phyloP scores from a whole-genome alignment of 2,888 invertebrate species.

The Trilocha varians region DNA sequence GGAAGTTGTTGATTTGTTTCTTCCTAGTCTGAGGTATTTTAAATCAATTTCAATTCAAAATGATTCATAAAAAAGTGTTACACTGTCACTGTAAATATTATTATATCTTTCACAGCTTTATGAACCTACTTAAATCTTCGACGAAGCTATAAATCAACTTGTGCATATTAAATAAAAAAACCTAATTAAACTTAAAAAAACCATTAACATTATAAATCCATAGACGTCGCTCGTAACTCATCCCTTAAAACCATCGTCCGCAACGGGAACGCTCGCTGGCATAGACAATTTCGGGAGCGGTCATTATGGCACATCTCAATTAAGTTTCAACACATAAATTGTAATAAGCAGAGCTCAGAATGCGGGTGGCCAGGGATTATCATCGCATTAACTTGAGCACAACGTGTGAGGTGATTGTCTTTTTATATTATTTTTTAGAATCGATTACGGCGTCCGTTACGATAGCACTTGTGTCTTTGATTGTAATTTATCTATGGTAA shows the following conservation, averaged over 20 bases:
- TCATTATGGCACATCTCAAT: constrained; percentile 71
- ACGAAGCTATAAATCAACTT: too few species aligned
- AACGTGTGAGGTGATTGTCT: constrained; percentile 17
- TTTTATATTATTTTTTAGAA: constrained; percentile 7
- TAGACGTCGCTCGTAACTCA: not conserved
- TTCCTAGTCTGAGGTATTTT: too few species aligned
- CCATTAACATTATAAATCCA: too few species aligned
- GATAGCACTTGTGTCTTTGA: not conserved
- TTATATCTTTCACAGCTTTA: too few species aligned
- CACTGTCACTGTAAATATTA: too few species aligned
- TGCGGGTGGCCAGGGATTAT: constrained; percentile 50
- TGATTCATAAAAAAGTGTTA: too few species aligned
- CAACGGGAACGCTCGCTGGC: constrained; percentile 21
- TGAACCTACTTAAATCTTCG: too few species aligned
- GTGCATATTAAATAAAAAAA: too few species aligned
- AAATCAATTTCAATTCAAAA: too few species aligned
- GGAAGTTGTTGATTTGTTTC: too few species aligned
- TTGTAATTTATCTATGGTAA: not conserved
- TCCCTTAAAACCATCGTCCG: constrained; percentile 18
- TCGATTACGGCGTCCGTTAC: constrained; percentile 3
- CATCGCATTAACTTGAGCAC: constrained; percentile 11
- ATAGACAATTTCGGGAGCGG: constrained; percentile 50
- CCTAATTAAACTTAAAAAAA: too few species aligned
- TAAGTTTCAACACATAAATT: constrained; percentile 58
- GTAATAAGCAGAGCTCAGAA: constrained; percentile 45